Evolutionary conservation across 1,140 invertebrate species (phyloP).

Genomic region (Gonioctena quinquepunctata): DNA sequence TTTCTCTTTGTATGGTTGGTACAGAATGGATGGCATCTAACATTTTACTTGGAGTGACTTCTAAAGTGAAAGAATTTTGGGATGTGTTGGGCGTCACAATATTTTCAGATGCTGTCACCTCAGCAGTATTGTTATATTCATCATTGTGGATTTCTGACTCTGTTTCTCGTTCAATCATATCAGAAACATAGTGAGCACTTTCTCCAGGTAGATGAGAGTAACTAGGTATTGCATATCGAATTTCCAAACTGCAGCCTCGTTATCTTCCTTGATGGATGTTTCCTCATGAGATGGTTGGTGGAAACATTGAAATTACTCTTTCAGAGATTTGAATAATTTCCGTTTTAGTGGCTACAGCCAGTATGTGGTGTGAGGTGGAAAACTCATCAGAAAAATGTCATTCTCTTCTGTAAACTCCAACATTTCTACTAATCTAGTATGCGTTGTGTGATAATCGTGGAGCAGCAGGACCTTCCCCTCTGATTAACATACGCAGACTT

Average conservation of each 20-base stretch:
- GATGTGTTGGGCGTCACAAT: too few species aligned
- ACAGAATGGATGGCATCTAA: too few species aligned
- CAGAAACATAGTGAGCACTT: too few species aligned
- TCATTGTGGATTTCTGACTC: too few species aligned
- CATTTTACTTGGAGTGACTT: too few species aligned
- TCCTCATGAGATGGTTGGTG: not conserved
- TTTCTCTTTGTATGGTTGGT: too few species aligned
- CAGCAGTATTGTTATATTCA: too few species aligned
- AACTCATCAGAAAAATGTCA: slow-evolving; percentile 43
- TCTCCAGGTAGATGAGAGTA: too few species aligned
- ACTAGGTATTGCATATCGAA: too few species aligned
- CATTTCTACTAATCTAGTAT: slow-evolving; percentile 36
- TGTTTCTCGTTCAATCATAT: too few species aligned
- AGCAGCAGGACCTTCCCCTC: slow-evolving; percentile 49
- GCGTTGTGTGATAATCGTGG: slow-evolving; percentile 53
- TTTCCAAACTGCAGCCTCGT: not conserved
- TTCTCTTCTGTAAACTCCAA: slow-evolving; percentile 40
- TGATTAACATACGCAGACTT: slow-evolving; percentile 39
- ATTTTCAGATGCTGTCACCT: too few species aligned
- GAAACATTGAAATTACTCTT: slow-evolving; percentile 10
- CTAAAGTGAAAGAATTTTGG: too few species aligned
- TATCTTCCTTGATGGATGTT: not conserved
- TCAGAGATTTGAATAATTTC: slow-evolving; percentile 44
- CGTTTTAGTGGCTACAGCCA: slow-evolving; percentile 44
- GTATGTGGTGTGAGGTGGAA: slow-evolving; percentile 45